Base-by-base conservation (phyloP, 2,797 vertebrate species). In the Phrynocephalus vlangalii region DNA sequence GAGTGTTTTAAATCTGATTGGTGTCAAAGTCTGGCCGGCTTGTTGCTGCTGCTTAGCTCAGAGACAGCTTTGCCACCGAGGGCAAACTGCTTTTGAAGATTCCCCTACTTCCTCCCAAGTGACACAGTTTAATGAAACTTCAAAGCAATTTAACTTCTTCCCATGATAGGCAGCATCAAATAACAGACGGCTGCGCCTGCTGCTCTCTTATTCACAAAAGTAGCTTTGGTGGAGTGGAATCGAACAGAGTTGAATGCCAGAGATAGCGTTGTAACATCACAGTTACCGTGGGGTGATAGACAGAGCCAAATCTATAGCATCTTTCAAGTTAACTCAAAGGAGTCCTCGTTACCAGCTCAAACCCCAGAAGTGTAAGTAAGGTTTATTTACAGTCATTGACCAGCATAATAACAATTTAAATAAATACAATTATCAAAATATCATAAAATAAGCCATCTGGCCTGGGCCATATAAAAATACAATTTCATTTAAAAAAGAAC, bases 121-220 rank as follows among this genome's bases (percentile, higher is more conserved):
- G 13, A 28, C 56, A 81, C 26, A 0, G 5, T 80, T 89, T 88
- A 76, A 83, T 87, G 24, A 71, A 20, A 80, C 82, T 84, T 90
- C 81, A 84, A 70, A 11, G 30, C 67, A 28, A 2, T 89, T 92
- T 83, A 79, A 2, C 78, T 52, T 89, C 85, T 89, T 81, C 67
- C 16, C 33, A 8, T 73, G 77, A 85, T 68, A 88, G 52, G 52
- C 13, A 87, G 26, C 20, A 48, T 83, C 63, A 67, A 75, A 79
- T 44, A 92, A 84, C 3, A 77, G 11, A 72, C 68, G 84, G 1
- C 2, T 38, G 8, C 76, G 75, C 68, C 28, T 71, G 68, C 2
- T 82, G 66, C 6, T 48, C 60, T 84, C 30, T 56, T 20, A 84
- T 80, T 18, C 79, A 86, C 79, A 76, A 70, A 66, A 84, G 18